These are phyloP conservation scores for Rhagoletis zephyria DNA, from an alignment of 1,140 invertebrate species.

Conservation along the genomic window DNA sequence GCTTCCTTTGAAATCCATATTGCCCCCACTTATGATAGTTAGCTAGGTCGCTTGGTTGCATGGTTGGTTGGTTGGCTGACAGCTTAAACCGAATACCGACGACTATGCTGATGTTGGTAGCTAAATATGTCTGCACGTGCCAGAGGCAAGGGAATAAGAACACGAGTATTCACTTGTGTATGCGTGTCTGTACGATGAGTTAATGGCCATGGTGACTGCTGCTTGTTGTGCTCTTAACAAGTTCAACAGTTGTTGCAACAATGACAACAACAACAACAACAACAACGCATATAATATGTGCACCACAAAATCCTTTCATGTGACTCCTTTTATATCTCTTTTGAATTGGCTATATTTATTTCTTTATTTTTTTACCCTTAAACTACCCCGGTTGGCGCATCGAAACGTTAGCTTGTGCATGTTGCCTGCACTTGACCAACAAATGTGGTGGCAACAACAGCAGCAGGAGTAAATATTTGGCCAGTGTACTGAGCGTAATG, in stretches of 20 bases:
- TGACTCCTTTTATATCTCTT: slow-evolving; percentile 32
- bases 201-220: slow-evolving; percentile 50
- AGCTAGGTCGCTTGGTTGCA: background rate
- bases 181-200: background rate
- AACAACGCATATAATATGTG: background rate
- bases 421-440: background rate
- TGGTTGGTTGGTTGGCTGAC: slow-evolving; percentile 8
- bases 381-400: background rate
- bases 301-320: slow-evolving; percentile 39
- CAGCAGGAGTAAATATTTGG: background rate
- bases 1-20: no score
- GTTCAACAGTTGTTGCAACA: slow-evolving; percentile 42
- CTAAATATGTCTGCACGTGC: background rate
- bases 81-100: background rate
- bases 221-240: slow-evolving; percentile 56
- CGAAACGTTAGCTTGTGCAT: background rate
- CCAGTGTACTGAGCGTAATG: background rate
- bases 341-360: slow-evolving; percentile 31
- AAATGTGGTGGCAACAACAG: background rate
- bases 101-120: background rate
- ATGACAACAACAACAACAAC: background rate
- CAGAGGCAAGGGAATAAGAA: no score
- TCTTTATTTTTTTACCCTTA: background rate
- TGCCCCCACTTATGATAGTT: background rate
- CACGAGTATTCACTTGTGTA: background rate